Evolutionary conservation across 2,888 invertebrate genomes (phyloP).

Genomic region (Drosophila emarginata): DNA sequence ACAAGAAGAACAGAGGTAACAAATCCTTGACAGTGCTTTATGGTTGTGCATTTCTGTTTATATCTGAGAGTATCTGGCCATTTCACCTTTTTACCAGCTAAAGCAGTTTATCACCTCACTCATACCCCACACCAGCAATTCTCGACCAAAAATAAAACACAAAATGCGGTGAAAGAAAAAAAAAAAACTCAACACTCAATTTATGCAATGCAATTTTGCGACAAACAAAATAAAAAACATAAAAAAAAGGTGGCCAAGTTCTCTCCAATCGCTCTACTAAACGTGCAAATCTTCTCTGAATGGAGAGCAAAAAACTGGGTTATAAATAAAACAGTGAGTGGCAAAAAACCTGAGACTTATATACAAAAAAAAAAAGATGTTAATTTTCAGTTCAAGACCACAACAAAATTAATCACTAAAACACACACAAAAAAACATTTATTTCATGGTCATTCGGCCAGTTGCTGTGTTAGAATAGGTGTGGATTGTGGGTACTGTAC

Average conservation of each 20-base stretch:
- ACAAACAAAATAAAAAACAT: conserved; percentile 1
- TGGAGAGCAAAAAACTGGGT: conserved; percentile 29
- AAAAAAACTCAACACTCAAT: conserved; percentile 34
- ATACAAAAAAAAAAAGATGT: conserved; percentile 24
- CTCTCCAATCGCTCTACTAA: conserved; percentile 11
- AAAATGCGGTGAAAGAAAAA: conserved; percentile 1
- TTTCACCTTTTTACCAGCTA: conserved; percentile 54
- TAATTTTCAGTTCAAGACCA: conserved; percentile 26
- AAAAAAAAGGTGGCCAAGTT: background rate
- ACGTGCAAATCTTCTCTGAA: conserved; percentile 3
- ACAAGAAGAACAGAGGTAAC: conserved; percentile 3
- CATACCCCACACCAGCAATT: too few relatives aligned
- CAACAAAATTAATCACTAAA: conserved; percentile 13
- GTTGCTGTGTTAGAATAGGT: background rate
- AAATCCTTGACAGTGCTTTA: conserved; percentile 59
- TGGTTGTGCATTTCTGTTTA: conserved; percentile 41
- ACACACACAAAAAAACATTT: background rate
- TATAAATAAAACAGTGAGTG: conserved; percentile 36
- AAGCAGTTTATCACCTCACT: conserved; percentile 58
- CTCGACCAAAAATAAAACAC: background rate
- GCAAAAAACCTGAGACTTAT: background rate
- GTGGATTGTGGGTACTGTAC: too few relatives aligned
- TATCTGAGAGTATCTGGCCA: conserved; percentile 25
- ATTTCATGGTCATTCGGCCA: conserved; percentile 1
- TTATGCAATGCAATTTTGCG: conserved; percentile 64